Evolutionary conservation across 2,888 invertebrate species (phyloP).

Genomic region (Meteorus cinctellus): DNA sequence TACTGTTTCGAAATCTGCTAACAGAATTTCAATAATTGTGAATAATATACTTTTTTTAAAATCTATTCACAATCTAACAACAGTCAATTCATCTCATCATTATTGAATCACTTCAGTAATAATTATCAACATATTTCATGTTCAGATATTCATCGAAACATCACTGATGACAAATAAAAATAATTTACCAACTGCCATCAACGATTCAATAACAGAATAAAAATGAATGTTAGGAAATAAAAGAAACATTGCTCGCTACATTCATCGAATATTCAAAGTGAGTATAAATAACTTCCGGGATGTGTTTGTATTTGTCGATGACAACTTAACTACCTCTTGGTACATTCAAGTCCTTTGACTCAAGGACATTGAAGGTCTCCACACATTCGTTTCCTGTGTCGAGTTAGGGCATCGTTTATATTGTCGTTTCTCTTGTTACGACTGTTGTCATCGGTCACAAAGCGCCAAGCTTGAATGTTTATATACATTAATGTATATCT

Average conservation of each 20-base stretch:
- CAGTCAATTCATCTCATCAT: too few relatives aligned
- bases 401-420: conserved; percentile 19
- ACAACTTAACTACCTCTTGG: neutral
- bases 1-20: too few relatives aligned
- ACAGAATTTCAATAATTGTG: too few relatives aligned
- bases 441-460: conserved; percentile 5
- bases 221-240: neutral
- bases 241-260: neutral
- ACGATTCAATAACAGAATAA: neutral
- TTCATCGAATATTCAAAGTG: neutral
- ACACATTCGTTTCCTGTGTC: conserved; percentile 23
- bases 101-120: too few relatives aligned
- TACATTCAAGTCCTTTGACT: neutral
- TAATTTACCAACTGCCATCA: too few relatives aligned
- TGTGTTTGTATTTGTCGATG: neutral
- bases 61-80: too few relatives aligned
- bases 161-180: too few relatives aligned
- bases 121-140: too few relatives aligned
- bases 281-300: conserved; percentile 10
- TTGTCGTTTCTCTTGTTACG: conserved; percentile 1
- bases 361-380: conserved; percentile 11
- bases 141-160: too few relatives aligned
- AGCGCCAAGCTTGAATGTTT: neutral
- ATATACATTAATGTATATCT: neutral
- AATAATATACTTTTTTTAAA: too few relatives aligned